These are phyloP conservation scores for Baronia brevicornis DNA, from an alignment of 2,888 invertebrate species.

Conservation along the genomic window DNA sequence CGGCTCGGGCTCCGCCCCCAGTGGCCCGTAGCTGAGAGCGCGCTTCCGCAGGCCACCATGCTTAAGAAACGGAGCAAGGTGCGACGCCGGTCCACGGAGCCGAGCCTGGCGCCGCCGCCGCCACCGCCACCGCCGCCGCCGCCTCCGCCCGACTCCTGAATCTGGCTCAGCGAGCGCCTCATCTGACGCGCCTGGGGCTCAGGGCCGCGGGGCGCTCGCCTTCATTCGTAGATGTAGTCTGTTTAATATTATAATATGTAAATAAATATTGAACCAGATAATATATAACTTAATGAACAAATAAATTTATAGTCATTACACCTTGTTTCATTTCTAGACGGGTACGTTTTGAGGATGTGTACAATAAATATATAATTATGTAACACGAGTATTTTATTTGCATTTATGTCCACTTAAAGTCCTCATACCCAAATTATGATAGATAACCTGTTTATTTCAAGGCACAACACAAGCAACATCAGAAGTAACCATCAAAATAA, in stretches of 20 bases:
- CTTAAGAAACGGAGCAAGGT: slow-evolving; percentile 99
- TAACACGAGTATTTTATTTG: slow-evolving; percentile 1
- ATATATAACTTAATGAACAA: slow-evolving; percentile 38
- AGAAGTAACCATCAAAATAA: too few relatives aligned
- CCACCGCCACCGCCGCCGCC: slow-evolving; percentile 55
- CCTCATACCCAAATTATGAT: too few relatives aligned
- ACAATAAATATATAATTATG: slow-evolving; percentile 4
- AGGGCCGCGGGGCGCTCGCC: slow-evolving; percentile 59
- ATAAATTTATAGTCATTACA: slow-evolving; percentile 56
- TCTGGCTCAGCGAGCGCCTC: slow-evolving; percentile 83
- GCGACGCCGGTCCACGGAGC: slow-evolving; percentile 96
- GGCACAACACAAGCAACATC: too few relatives aligned
- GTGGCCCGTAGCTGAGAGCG: slow-evolving; percentile 41
- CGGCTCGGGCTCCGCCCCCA: slow-evolving; percentile 85
- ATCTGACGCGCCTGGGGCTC: slow-evolving; percentile 75
- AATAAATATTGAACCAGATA: slow-evolving; percentile 43
- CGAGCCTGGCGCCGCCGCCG: slow-evolving; percentile 60
- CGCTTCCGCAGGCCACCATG: slow-evolving; percentile 96
- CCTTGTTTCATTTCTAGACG: slow-evolving; percentile 58
- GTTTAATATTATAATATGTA: slow-evolving; percentile 32
- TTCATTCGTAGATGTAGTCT: slow-evolving; percentile 19
- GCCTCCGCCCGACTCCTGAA: slow-evolving; percentile 77
- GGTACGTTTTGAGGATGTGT: slow-evolving; percentile 39
- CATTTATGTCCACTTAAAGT: too few relatives aligned
- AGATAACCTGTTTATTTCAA: too few relatives aligned